Conservation (phyloP, 2,888 invertebrate genomes). For the Erebia epiphron region DNA sequence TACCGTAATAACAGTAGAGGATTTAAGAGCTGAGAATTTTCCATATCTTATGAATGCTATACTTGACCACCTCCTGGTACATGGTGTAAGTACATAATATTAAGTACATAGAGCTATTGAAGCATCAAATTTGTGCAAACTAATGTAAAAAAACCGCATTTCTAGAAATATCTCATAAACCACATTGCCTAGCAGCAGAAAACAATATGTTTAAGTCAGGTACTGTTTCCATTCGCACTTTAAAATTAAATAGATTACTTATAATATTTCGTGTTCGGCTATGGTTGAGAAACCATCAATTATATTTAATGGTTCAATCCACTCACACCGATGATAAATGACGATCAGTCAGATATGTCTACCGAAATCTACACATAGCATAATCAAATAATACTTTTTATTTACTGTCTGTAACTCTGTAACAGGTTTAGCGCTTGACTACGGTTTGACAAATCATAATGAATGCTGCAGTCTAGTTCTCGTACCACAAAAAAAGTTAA, state of each 20-base stretch:
- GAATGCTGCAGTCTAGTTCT: neutral
- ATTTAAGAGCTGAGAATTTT: neutral
- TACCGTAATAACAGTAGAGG: neutral
- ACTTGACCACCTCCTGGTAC: neutral
- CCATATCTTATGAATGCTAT: neutral
- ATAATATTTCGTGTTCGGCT: neutral
- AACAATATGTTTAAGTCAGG: constrained; percentile 8
- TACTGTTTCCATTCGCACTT: constrained; percentile 9
- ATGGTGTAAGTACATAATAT: neutral
- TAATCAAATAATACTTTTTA: constrained; percentile 3
- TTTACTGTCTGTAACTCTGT: neutral
- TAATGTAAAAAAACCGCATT: constrained; percentile 7
- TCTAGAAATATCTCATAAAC: constrained; percentile 8
- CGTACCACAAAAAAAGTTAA: neutral
- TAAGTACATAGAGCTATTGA: constrained; percentile 7
- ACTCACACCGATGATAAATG: constrained; percentile 1
- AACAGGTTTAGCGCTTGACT: constrained; percentile 2
- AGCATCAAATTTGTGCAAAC: constrained; percentile 16
- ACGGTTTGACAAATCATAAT: neutral
- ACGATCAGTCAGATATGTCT: constrained; percentile 3
- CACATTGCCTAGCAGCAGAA: neutral
- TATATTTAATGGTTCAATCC: neutral
- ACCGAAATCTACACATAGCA: constrained; percentile 2
- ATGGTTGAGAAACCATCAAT: neutral
- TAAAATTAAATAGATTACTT: neutral